Conservation (phyloP, 2,113 vertebrate species). For the Tachuris rubrigastra region DNA sequence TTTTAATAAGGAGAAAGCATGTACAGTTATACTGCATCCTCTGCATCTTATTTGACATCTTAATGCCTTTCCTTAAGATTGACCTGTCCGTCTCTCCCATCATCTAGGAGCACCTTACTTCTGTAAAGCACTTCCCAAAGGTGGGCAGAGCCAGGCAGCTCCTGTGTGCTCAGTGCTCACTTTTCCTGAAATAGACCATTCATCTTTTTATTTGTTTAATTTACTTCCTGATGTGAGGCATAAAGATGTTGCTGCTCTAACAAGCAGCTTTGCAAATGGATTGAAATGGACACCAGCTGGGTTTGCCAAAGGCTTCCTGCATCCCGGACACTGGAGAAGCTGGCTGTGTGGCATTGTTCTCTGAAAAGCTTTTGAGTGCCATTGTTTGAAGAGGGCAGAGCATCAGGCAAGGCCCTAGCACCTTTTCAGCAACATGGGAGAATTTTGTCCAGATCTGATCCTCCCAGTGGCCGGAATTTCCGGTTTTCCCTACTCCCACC, state of each 20-base stretch:
- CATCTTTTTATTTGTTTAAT: neutral
- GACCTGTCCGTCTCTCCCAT: neutral
- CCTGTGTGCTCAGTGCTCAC: neutral
- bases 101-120: neutral
- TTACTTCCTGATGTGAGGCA: neutral
- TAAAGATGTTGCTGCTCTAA: neutral
- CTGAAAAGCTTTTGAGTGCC: neutral
- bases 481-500: neutral
- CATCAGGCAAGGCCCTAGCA: neutral
- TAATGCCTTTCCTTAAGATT: neutral
- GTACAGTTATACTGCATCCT: neutral
- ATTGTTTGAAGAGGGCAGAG: neutral
- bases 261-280: neutral
- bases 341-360: neutral
- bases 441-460: neutral
- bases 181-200: neutral
- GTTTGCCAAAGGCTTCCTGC: neutral
- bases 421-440: neutral
- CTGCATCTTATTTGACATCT: neutral
- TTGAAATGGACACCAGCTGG: neutral
- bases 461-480: neutral
- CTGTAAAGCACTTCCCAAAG: neutral
- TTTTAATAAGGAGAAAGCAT: neutral
- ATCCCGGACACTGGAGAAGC: accelerated
- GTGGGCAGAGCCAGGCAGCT: neutral